Conservation (phyloP, 2,797 vertebrate genomes). For the Phrynocephalus forsythii region DNA sequence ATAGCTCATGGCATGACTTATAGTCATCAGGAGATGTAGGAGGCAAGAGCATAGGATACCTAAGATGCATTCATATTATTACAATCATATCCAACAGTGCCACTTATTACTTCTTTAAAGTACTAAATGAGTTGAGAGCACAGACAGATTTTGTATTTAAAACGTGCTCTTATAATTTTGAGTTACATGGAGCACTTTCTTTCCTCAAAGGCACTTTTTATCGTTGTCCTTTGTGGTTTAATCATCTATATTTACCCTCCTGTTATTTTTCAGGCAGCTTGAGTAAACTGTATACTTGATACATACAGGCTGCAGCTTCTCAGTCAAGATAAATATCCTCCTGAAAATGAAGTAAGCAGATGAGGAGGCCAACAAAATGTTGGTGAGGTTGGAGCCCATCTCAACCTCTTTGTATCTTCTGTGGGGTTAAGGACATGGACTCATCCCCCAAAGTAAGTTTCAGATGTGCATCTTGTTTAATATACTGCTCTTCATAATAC, state of each 20-base stretch:
- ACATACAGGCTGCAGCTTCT: neutral
- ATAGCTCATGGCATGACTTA: conserved; percentile 74
- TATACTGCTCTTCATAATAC: no score
- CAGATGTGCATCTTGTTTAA: neutral
- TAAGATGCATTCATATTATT: conserved; percentile 65
- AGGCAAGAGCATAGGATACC: conserved; percentile 60
- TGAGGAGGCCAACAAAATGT: neutral
- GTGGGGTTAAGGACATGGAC: neutral
- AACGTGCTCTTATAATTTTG: conserved; percentile 61
- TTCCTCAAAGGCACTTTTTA: conserved; percentile 27
- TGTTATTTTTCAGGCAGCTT: conserved; percentile 3
- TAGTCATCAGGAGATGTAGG: conserved; percentile 65
- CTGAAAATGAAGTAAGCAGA: neutral
- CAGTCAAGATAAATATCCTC: neutral
- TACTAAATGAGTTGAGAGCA: conserved; percentile 59
- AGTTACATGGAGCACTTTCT: conserved; percentile 33
- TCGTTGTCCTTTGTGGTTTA: neutral
- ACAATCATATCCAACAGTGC: conserved; percentile 58
- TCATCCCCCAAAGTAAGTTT: neutral
- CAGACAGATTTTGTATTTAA: conserved; percentile 36
- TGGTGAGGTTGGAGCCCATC: no score
- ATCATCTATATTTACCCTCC: conserved; percentile 22
- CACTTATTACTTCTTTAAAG: conserved; percentile 72
- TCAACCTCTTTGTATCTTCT: neutral
- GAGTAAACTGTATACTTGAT: neutral